Evolutionary conservation across 2,113 vertebrate species (phyloP).

Genomic region (Odocoileus hemionus): DNA sequence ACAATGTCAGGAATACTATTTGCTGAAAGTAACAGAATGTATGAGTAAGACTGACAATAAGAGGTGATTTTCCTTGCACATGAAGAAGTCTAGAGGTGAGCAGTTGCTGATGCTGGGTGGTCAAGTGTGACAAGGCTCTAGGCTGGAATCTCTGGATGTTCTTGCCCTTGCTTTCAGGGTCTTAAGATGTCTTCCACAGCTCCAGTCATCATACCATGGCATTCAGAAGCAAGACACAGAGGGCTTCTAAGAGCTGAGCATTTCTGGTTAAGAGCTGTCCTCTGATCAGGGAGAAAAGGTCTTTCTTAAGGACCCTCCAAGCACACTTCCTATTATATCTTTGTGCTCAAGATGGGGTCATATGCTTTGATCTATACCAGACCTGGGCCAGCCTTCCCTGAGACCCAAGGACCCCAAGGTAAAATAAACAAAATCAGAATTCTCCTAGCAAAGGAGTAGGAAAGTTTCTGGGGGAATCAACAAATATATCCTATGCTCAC

Average conservation of each 20-base stretch:
- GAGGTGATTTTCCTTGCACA: not conserved
- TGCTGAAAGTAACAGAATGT: not conserved
- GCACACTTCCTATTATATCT: not conserved
- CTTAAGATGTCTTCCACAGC: not conserved
- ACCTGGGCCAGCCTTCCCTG: not conserved
- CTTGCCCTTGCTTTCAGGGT: not conserved
- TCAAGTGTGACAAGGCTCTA: not conserved
- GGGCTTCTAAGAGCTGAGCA: not conserved
- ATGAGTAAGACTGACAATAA: not conserved
- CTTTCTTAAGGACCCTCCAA: not conserved
- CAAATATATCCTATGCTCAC: not conserved
- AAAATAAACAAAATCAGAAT: not conserved
- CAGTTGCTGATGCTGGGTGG: not conserved
- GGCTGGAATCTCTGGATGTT: not conserved
- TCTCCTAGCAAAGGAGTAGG: not conserved
- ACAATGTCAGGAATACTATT: not conserved
- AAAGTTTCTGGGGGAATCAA: not conserved
- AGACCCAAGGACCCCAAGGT: not conserved
- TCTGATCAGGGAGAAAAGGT: not conserved
- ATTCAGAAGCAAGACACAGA: not conserved
- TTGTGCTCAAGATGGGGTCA: not conserved
- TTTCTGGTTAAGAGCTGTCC: not conserved
- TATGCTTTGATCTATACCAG: not conserved
- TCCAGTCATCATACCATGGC: not conserved
- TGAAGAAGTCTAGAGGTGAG: not conserved